A percentile compares a stretch with the other conserved stretches of the same genome.
phyloP scores from a whole-genome alignment of 2,113 vertebrate species.

The Circaetus gallicus region DNA sequence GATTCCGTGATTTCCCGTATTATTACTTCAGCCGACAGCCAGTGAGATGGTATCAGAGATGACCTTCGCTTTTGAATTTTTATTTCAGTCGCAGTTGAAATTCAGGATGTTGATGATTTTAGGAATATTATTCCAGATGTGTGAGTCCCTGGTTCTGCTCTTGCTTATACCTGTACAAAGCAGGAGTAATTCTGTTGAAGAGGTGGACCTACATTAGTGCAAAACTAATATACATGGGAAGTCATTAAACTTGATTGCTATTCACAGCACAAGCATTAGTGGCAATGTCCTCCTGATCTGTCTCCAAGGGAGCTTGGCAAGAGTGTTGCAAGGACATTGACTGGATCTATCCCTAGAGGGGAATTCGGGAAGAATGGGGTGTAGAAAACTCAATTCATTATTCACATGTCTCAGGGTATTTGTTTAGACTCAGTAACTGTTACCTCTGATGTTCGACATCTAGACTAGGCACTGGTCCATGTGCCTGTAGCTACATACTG shows the following conservation, averaged over 20 bases:
- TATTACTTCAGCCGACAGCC: neutral
- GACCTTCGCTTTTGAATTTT: neutral
- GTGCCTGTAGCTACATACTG: neutral
- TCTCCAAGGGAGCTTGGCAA: neutral
- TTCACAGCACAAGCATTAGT: neutral
- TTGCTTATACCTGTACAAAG: neutral
- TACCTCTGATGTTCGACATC: neutral
- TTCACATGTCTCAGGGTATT: conserved; percentile 39
- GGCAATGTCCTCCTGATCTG: neutral
- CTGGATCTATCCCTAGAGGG: conserved; percentile 35
- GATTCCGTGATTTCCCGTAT: neutral
- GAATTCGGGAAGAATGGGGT: neutral
- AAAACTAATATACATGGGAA: conserved; percentile 35
- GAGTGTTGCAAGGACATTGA: neutral
- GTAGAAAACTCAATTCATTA: conserved; percentile 15
- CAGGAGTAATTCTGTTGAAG: neutral
- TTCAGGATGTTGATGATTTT: conserved; percentile 11
- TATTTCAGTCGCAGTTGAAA: neutral
- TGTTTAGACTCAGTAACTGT: conserved; percentile 22
- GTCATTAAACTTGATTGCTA: conserved; percentile 35
- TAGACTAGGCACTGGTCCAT: conserved; percentile 4
- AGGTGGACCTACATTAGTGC: neutral
- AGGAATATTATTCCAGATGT: conserved; percentile 45
- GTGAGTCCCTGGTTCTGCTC: neutral
- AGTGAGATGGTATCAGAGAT: neutral